Evolutionary conservation across 2,113 vertebrate species (phyloP).

Genomic region (Neodon shergylaensis): DNA sequence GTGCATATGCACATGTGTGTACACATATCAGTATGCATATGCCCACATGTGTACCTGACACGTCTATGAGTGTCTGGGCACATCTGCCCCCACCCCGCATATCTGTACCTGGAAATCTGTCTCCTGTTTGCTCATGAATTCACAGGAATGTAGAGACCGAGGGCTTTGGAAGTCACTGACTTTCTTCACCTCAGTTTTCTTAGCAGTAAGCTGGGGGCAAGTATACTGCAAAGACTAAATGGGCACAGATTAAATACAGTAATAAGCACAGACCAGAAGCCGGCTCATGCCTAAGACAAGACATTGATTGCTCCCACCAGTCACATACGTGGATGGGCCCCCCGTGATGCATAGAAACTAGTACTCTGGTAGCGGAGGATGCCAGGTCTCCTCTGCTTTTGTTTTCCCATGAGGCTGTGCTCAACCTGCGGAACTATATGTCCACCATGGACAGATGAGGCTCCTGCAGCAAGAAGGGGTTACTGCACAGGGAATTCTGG

Average conservation of each 20-base stretch:
- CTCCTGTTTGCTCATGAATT: neutral
- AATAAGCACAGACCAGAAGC: neutral
- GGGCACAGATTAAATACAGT: neutral
- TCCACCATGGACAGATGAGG: neutral
- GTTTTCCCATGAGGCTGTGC: neutral
- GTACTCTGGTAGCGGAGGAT: neutral
- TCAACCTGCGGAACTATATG: neutral
- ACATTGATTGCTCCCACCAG: neutral
- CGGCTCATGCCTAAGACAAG: too few species aligned
- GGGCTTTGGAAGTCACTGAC: neutral
- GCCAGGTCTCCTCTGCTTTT: neutral
- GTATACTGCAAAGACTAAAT: neutral
- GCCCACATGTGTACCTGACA: neutral
- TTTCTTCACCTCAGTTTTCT: neutral
- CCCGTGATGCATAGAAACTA: neutral
- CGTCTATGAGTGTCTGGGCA: too few species aligned
- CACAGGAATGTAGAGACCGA: accelerated
- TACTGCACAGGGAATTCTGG: neutral
- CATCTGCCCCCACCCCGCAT: neutral
- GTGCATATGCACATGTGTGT: neutral
- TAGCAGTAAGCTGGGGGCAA: neutral
- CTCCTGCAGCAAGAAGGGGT: neutral
- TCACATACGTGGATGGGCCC: accelerated
- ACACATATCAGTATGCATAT: neutral
- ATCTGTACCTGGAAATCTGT: neutral